A percentile compares a stretch with the other conserved stretches of the same genome.
These are phyloP conservation scores for Sepioteuthis lessoniana DNA, from an alignment of 2,888 invertebrate genomes.

Conservation along the genomic window DNA sequence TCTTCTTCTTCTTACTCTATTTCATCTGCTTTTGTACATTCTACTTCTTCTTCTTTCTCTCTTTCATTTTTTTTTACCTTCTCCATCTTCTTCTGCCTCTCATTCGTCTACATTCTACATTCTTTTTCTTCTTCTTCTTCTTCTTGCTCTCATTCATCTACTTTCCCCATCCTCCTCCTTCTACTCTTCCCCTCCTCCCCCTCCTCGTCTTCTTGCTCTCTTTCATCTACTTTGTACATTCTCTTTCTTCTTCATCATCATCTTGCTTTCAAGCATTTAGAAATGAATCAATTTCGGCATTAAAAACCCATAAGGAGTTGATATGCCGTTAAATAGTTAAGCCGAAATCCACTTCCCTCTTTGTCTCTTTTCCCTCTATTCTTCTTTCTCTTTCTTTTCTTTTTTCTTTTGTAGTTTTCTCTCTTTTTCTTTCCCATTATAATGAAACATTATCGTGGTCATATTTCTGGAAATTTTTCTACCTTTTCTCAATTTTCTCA, in stretches of 20 bases:
- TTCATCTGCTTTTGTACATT: not conserved
- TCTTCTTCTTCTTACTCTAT: not conserved
- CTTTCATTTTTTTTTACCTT: not conserved
- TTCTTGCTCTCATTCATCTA: not conserved
- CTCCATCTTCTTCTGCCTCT: not conserved
- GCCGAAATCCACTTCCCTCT: not conserved
- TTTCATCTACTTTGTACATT: not conserved
- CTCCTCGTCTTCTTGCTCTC: not conserved
- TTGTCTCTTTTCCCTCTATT: not conserved
- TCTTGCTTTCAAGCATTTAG: too few species aligned
- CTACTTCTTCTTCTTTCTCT: not conserved
- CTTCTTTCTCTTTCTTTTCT: not conserved
- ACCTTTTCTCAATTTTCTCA: too few species aligned
- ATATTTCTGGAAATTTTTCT: too few species aligned
- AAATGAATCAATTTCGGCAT: too few species aligned
- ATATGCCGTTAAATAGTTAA: too few species aligned
- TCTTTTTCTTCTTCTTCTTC: not conserved
- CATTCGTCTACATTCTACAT: rapidly evolving
- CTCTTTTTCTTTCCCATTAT: too few species aligned
- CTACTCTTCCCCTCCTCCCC: not conserved
- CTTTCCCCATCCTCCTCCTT: not conserved
- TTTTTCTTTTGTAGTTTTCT: not conserved
- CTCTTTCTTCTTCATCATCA: too few species aligned
- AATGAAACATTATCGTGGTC: too few species aligned
- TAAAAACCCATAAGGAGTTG: too few species aligned